phyloP scores from a whole-genome alignment of 2,113 vertebrate genomes.

The Odocoileus hemionus region DNA sequence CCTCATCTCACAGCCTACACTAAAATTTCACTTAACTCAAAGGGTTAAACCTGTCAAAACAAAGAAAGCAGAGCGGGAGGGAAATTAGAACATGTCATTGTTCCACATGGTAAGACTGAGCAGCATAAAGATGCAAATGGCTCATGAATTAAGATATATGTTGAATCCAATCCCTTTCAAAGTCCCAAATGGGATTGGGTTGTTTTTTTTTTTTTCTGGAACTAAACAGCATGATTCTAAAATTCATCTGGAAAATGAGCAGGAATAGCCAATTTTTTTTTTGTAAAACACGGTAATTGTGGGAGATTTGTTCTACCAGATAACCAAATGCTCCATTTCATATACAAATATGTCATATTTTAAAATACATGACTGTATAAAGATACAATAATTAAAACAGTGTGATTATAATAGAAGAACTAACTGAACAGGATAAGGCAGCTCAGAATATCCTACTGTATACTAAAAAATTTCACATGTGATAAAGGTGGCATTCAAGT shows the following conservation, averaged over 20 bases:
- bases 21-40: constrained; percentile 1
- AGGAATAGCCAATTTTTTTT: not conserved
- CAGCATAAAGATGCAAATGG: not conserved
- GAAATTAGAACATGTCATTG: not conserved
- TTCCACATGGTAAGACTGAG: not conserved
- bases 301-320: constrained; percentile 9
- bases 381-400: constrained; percentile 42
- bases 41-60: constrained; percentile 37
- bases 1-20: not conserved
- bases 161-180: not conserved
- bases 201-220: not conserved
- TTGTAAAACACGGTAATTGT: not conserved
- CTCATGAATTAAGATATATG: constrained; percentile 5
- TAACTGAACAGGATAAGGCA: constrained; percentile 24
- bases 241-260: constrained; percentile 46
- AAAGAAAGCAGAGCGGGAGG: not conserved
- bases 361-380: constrained; percentile 7
- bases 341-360: constrained; percentile 29
- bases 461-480: not conserved
- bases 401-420: constrained; percentile 13
- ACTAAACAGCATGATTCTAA: constrained; percentile 36
- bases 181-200: not conserved
- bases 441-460: not conserved
- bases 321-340: constrained; percentile 41
- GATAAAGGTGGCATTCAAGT: not conserved